Conservation (phyloP, 2,113 vertebrate species). For the Corvus cornix region DNA sequence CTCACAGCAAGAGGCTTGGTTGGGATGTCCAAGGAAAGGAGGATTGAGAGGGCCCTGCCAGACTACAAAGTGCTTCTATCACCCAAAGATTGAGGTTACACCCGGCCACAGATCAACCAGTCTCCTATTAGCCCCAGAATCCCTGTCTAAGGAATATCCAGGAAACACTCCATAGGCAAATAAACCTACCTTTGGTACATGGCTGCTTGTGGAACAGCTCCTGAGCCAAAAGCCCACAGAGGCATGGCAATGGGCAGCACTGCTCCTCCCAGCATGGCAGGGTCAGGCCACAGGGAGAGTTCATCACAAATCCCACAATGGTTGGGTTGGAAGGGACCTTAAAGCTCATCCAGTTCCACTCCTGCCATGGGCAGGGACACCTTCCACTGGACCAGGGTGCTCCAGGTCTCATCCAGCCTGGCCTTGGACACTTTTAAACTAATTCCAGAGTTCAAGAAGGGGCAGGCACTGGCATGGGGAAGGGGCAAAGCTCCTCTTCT, state of each 20-base stretch:
- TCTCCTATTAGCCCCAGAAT: neutral
- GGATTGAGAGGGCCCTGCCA: neutral
- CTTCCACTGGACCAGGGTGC: neutral
- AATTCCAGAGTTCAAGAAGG: neutral
- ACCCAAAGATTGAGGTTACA: neutral
- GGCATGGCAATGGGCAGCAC: rapidly evolving
- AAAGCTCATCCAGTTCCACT: neutral
- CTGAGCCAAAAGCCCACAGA: neutral
- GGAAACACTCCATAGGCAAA: neutral
- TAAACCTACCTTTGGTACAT: neutral
- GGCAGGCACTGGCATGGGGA: neutral
- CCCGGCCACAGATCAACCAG: neutral
- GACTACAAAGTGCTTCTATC: neutral
- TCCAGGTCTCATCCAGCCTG: neutral
- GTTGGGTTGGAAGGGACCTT: neutral
- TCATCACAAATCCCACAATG: neutral
- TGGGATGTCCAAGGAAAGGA: neutral
- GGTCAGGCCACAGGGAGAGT: neutral
- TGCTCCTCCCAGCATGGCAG: neutral
- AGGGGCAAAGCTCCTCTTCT: neutral
- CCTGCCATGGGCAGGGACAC: neutral
- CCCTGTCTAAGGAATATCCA: neutral
- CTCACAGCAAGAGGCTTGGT: neutral
- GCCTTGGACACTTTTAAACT: neutral
- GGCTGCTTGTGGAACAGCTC: neutral